Base-by-base conservation (phyloP, 37 sponge, comb jelly and placozoan genomes). In the Dysidea cf. avara region DNA sequence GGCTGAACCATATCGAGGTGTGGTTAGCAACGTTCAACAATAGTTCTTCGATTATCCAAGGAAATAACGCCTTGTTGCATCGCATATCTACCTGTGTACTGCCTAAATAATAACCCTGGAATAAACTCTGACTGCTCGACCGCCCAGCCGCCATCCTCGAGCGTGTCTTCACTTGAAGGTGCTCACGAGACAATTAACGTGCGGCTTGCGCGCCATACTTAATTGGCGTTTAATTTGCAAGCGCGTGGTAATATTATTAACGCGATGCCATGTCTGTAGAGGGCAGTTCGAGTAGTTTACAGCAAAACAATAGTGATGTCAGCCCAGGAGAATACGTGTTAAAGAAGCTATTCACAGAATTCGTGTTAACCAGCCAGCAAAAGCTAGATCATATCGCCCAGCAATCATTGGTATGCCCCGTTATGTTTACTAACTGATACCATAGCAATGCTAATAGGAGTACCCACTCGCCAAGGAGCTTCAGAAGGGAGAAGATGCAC, bases 261-360 rank as follows among this genome's bases (percentile, higher is more conserved):
- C n/a, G n/a, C 46, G 46, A 12, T 43, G 46, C 5, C 5, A 43
- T 43, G 46, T 43, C 46, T 43, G n/a, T n/a, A n/a, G 46, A 43
- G 46, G 46, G 7, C 7, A 43, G 46, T 43, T 12, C 46, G 46
- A 43, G 9, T 43, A 9, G 46, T 43, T 5, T 43, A 43, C 46
- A 43, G 9, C 46, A 43, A 43, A 34, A 34, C 30, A 36, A 14
- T 3, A 50, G 2, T 3, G 62, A 28, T 6, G 56, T 21, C 50
- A 81, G 82, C 36, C 75, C 84, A 21, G 99, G 99, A 17, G 92
- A 98, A 70, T 80, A 82, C 32, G 90, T 92, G 2, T 77, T 98
- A 11, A 93, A 91, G 83, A 94, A 92, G 49, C 57, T 98, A 40
- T 88, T 94, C 40, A 83, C 99, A 36, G 95, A 94, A 56, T 98